Evolutionary conservation across 1,140 invertebrate species (phyloP), one percentile per base, ranked within the genome.

Genomic region (Drosophila oshimai): DNA sequence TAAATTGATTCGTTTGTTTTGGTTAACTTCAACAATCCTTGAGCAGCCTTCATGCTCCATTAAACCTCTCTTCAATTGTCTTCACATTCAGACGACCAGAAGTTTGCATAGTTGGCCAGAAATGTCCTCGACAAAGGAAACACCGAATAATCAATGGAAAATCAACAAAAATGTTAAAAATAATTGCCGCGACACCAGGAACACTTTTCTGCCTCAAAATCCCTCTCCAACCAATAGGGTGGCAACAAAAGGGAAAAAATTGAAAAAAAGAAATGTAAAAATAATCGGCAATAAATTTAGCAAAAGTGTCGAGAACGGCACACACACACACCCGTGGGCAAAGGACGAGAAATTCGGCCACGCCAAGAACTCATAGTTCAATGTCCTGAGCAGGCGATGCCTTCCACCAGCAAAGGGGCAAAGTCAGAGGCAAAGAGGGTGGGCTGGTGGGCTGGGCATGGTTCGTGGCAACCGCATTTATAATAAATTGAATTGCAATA

Each of bases 401-500:
- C 53, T 46, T 34, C 31, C 34, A 44, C 15, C 29, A 24, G 50
- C 34, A 36, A n/a, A 33, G 26, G 17, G 34, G 3, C 22, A 33
- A 13, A 20, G 24, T n/a, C n/a, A n/a, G n/a, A n/a, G n/a, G 5
- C 2, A n/a, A n/a, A n/a, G n/a, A n/a, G 34, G 34, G 34, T 9
- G 1, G 17, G 0, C 4, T 9, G 6, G 45, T 10, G 55, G 47
- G 22, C 36, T n/a, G 24, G 26, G 51, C 49, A 53, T 49, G 57
- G 78, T 70, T 70, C 62, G 78, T 65, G 70, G 83, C 83, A 88
- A 88, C 74, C 76, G 78, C 84, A 88, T 88, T 88, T 88, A 88
- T 89, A 86, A 89, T 89, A 89, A 89, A 89, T 89, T 89, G 86
- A 87, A 89, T 89, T 71, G 87, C 87, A 87, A 89, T 89, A 89